Evolutionary conservation across 1,140 invertebrate genomes (phyloP), one percentile per base, ranked within the genome.

Genomic region (Drepana arcuata): DNA sequence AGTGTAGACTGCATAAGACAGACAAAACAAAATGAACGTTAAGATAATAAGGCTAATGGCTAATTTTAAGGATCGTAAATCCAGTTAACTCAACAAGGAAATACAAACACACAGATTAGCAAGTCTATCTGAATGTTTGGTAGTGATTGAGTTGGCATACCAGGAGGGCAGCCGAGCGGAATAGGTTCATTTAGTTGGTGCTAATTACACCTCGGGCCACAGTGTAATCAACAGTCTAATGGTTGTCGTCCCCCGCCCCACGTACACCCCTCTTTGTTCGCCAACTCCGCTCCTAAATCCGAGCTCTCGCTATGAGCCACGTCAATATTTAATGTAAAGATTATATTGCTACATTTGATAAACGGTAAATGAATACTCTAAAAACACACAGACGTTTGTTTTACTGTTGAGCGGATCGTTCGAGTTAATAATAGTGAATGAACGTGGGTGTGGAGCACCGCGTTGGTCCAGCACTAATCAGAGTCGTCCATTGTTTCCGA

Each of bases 221-320:
- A 50, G 59, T n/a, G n/a, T 71, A 71, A 75, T 78, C 67, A 70
- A 63, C 51, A 45, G 69, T 54, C 70, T 67, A 74, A 78, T 74
- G 61, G 64, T 51, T 50, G 41, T 56, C 47, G 40, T 55, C 50
- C 39, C 33, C 35, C 46, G 25, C 42, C 36, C 34, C 18, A 7
- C 28, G 16, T 31, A n/a, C 26, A 21, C 34, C 29, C 26, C 34
- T 34, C 37, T 53, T 58, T 48, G 49, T 53, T 53, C 30, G 25
- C 14, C 13, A 28, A 28, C 38, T 41, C 23, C 9, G n/a, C 39
- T 51, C 34, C 28, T 25, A 45, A 47, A 34, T 39, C 32, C 29
- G 5, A 16, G 24, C 23, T 26, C 21, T 27, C 26, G n/a, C n/a
- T n/a, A n/a, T n/a, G n/a, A n/a, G n/a, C n/a, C n/a, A n/a, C n/a